A percentile compares a stretch with the other conserved stretches of the same genome.
Evolutionary conservation across 2,888 invertebrate genomes (phyloP).

Genomic region (Amphipyra tragopoginis): DNA sequence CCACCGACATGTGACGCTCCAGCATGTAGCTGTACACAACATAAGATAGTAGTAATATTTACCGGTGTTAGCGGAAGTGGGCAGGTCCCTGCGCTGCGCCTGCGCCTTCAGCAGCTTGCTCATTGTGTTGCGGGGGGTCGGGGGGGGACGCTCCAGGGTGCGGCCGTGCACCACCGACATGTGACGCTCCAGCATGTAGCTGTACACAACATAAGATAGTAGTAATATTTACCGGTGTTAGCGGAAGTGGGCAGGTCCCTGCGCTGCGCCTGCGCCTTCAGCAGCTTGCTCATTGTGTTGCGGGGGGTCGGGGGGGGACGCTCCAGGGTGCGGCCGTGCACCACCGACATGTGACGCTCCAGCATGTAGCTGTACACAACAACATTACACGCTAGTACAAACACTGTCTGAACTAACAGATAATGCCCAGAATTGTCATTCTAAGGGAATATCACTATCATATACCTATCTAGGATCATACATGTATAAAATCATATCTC

Average conservation of each 20-base stretch:
- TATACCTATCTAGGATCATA: too few species aligned
- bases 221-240: constrained; percentile 4
- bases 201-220: too few species aligned
- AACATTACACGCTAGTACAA: background rate
- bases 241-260: constrained; percentile 28
- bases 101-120: constrained; percentile 23
- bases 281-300: constrained; percentile 88
- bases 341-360: constrained; percentile 82
- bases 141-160: constrained; percentile 79
- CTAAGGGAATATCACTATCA: too few species aligned
- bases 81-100: background rate
- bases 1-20: constrained; percentile 57
- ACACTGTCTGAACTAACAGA: too few species aligned
- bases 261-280: constrained; percentile 83
- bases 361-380: constrained; percentile 75
- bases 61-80: constrained; percentile 5
- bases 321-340: constrained; percentile 84
- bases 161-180: constrained; percentile 79
- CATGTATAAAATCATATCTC: too few species aligned
- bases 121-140: constrained; percentile 9
- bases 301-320: constrained; percentile 84
- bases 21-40: constrained; percentile 1
- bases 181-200: constrained; percentile 21
- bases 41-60: background rate
- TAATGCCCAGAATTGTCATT: too few species aligned